Base-by-base conservation (phyloP, 2,797 vertebrate species). In the Poecile montanus region DNA sequence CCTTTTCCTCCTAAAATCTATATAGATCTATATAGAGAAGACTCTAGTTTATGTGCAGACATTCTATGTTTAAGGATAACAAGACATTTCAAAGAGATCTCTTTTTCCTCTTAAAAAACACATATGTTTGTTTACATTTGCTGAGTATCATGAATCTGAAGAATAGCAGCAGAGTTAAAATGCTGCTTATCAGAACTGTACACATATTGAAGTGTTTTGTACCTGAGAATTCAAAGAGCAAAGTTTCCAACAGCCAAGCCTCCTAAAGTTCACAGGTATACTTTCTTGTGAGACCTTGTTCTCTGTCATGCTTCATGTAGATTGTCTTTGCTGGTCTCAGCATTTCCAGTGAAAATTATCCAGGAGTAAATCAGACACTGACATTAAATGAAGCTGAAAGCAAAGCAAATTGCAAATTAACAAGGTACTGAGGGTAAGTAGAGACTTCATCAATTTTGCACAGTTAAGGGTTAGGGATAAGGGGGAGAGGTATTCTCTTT, bases 241-340 rank as follows among this genome's bases (percentile, higher is more conserved):
- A 5, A 36, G 16, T 56, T 83, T 78, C 36, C 36, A 56, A 27
- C 6, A 61, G 30, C 2, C 10, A 74, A 56, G 30, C 4, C 23
- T 22, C 5, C 1, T 26, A 16, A 72, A 50, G 17, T 32, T 30
- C 2, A 2, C 27, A 30, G 23, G 20, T 20, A 2, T n/a, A 13
- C 15, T 18, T 73, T 34, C 44, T 42, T 74, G 36, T 51, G 8
- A 21, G 30, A 66, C 21, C 6, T 38, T 16, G n/a, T 16, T 71
- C 25, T 66, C 36, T 38, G 51, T 57, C 67, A 42, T 3, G 1
- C 32, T 70, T 57, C 44, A 27, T 14, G 13, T 11, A 51, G 51
- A 30, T 56, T 5, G 0, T n/a, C 20, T 79, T 75, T 71, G n/a
- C 38, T 61, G 23, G 23, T 21, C 36, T 56, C 51, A 56, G 40